Evolutionary conservation across 2,888 invertebrate genomes (phyloP), one percentile per base, ranked within the genome.

Genomic region (Phania funesta): DNA sequence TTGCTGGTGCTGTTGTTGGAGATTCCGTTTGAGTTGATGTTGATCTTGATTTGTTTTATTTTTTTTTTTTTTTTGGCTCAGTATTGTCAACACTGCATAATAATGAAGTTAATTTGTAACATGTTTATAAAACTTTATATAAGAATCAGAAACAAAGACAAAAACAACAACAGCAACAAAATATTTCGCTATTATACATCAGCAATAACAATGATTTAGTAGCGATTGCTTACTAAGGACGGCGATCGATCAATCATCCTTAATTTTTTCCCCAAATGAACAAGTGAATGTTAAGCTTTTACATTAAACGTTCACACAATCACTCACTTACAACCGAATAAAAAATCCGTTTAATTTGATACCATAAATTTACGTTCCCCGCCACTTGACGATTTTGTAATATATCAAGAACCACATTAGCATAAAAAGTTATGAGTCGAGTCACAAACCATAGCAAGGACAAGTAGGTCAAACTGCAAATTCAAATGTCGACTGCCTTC

Each of bases 61-160:
- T 73, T 80, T 71, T 52, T 44, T 22, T 58, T 8, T 46, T 60
- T 52, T 16, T 48, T 56, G 2, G 70, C 22, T 84, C 74, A 77
- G 85, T 81, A 84, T 82, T 78, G 82, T 81, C 84, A 81, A 84
- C 84, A 84, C 85, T 85, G 87, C 85, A 87, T 87, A 86, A 84
- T 86, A 86, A 87, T 85, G 85, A 84, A 83, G 84, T 83, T 81
- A 84, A 81, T 85, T 62, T 86, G 80, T 77, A 80, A 74, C 74
- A 78, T 71, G 65, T 76, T 77, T 70, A 70, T 78, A 78, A 74
- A 67, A 62, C 20, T 65, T 64, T 65, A 75, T 65, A 64, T 22
- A 65, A 64, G 62, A 22, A 26, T 60, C 18, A 58, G 54, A 62
- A 68, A 64, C 22, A 75, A 62, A 9, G 20, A 65, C 56, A 58